phyloP scores from a whole-genome alignment of 2,888 invertebrate genomes.

The Venusia cambrica region DNA sequence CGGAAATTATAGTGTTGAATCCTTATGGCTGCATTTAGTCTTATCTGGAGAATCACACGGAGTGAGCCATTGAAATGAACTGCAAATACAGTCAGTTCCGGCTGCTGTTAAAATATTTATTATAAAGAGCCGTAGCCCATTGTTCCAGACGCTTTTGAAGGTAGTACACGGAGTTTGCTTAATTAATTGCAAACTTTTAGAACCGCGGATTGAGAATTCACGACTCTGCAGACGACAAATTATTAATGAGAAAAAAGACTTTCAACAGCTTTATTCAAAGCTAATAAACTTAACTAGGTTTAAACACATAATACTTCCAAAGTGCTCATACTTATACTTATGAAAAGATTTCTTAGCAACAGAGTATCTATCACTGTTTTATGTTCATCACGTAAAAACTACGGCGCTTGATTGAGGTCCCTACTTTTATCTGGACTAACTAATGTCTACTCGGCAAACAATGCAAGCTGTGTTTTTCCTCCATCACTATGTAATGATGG shows the following conservation, averaged over 20 bases:
- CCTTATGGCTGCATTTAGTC: slow-evolving; percentile 17
- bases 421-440: slow-evolving; percentile 25
- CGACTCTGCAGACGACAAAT: slow-evolving; percentile 34
- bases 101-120: slow-evolving; percentile 52
- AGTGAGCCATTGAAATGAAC: slow-evolving; percentile 38
- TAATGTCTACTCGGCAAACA: slow-evolving; percentile 25
- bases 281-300: no score
- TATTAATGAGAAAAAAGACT: slow-evolving; percentile 29
- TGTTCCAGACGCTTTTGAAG: slow-evolving; percentile 46
- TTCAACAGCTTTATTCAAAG: slow-evolving; percentile 2
- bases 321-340: no score
- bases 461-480: slow-evolving; percentile 25
- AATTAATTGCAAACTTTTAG: slow-evolving; percentile 53
- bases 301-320: slow-evolving; percentile 5
- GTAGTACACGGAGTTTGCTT: slow-evolving; percentile 48
- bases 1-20: no score
- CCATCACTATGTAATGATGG: slow-evolving; percentile 28
- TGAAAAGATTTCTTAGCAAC: no score
- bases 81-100: slow-evolving; percentile 39
- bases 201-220: slow-evolving; percentile 42
- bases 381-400: no score
- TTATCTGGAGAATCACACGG: slow-evolving; percentile 24
- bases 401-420: no score
- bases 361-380: no score
- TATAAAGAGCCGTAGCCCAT: slow-evolving; percentile 50